A percentile compares a stretch with the other conserved stretches of the same genome.
Conservation (phyloP, 2,797 vertebrate genomes). For the Stomatorhinus walkeri region DNA sequence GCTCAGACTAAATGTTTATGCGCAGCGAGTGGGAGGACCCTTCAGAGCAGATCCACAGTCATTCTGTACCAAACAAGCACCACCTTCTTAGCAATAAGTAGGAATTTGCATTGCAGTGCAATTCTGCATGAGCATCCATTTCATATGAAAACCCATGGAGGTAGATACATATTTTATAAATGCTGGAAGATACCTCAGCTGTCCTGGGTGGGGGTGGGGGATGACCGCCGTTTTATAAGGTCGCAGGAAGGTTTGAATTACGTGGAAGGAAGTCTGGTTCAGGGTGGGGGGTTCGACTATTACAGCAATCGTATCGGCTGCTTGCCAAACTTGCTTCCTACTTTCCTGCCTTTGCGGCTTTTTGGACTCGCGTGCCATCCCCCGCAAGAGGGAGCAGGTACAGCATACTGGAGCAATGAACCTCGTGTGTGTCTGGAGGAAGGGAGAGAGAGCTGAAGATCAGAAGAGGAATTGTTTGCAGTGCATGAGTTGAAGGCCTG, state of each 20-base stretch:
- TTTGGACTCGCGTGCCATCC: not conserved
- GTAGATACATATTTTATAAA: not conserved
- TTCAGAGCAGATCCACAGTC: not conserved
- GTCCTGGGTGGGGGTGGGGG: not conserved
- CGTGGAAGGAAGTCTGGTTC: not conserved
- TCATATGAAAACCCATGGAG: not conserved
- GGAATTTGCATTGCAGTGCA: not conserved
- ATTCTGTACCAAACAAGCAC: not conserved
- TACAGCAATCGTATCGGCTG: not conserved
- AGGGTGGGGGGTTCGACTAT: not conserved
- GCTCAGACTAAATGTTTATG: not conserved
- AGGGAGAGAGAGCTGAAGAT: not conserved
- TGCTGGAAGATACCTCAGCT: not conserved
- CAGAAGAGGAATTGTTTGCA: not conserved
- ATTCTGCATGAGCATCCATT: not conserved
- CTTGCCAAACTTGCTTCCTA: not conserved
- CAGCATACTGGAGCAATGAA: not conserved
- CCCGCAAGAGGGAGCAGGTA: slow-evolving; percentile 17
- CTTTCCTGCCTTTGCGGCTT: not conserved
- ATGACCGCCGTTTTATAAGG: not conserved
- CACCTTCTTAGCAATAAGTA: not conserved
- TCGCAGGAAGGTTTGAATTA: not conserved
- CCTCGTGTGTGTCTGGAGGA: not conserved
- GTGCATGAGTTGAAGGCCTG: not conserved
- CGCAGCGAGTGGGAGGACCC: not conserved